Percentiles rank a stretch among this genome's conserved stretches.
These are phyloP conservation scores for Marronus borbonicus DNA, from an alignment of 2,888 invertebrate species.

Conservation along the genomic window DNA sequence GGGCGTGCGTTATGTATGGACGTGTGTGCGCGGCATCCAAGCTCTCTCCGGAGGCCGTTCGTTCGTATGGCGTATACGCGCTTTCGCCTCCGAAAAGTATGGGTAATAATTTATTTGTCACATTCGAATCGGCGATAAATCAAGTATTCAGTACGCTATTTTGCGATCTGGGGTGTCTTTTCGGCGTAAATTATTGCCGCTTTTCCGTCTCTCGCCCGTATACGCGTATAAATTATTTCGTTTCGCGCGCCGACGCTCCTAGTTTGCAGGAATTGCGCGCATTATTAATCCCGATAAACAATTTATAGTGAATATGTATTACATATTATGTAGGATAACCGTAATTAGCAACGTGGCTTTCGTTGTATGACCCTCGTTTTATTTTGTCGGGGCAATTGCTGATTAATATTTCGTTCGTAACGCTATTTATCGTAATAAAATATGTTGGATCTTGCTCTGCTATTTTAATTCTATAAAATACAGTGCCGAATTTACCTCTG, in stretches of 20 bases:
- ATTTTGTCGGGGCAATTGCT: not conserved
- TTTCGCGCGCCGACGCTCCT: not conserved
- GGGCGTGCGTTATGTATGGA: conserved; percentile 7
- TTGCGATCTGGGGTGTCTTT: conserved; percentile 24
- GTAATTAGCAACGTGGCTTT: not conserved
- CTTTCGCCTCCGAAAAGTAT: conserved; percentile 22
- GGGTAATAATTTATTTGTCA: conserved; percentile 42
- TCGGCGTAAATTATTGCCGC: conserved; percentile 28
- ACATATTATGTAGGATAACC: not conserved
- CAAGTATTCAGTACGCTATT: conserved; percentile 31
- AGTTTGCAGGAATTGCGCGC: not conserved
- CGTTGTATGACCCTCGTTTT: not conserved
- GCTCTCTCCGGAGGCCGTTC: conserved; percentile 3
- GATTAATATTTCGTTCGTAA: too few species aligned
- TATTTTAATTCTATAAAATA: too few species aligned
- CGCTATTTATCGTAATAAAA: too few species aligned
- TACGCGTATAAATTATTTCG: conserved; percentile 20
- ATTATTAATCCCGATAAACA: conserved; percentile 38
- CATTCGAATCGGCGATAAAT: conserved; percentile 38
- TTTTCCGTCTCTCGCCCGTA: conserved; percentile 11
- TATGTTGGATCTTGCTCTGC: too few species aligned
- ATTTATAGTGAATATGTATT: conserved; percentile 13
- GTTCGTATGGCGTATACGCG: conserved; percentile 3
- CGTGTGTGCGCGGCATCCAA: conserved; percentile 1
- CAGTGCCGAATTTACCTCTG: too few species aligned